These are phyloP conservation scores for Gallinago undulata DNA, from an alignment of 2,113 vertebrate species.

Conservation along the genomic window DNA sequence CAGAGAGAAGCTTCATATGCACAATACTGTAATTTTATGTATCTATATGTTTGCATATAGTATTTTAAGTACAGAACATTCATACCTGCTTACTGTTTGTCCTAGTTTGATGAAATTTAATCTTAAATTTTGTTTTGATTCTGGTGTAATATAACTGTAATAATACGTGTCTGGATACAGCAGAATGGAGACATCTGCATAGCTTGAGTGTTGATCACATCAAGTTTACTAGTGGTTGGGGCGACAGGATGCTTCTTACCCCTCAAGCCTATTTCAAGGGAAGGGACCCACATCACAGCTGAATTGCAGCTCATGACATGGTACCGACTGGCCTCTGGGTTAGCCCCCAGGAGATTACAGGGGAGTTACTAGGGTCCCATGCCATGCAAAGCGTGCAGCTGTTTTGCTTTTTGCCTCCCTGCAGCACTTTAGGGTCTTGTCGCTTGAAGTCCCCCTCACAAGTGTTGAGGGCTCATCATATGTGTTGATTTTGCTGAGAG, in stretches of 20 bases:
- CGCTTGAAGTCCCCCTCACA: background rate
- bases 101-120: background rate
- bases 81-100: background rate
- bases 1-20: background rate
- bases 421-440: background rate
- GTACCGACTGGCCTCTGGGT: accelerated
- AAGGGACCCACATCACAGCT: background rate
- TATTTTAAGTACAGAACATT: background rate
- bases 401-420: background rate
- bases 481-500: conserved; percentile 25
- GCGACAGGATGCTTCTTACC: background rate
- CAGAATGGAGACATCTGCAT: background rate
- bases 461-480: background rate
- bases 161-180: background rate
- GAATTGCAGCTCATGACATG: background rate
- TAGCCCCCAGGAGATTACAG: background rate
- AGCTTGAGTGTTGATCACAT: background rate
- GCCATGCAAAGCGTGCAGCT: background rate
- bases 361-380: background rate
- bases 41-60: background rate
- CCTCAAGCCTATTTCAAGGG: background rate
- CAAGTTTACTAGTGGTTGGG: background rate
- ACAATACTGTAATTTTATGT: background rate
- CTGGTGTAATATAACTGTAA: background rate
- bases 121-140: background rate